Conservation (phyloP, 2,888 invertebrate genomes). For the Chymomyza fuscimana region DNA sequence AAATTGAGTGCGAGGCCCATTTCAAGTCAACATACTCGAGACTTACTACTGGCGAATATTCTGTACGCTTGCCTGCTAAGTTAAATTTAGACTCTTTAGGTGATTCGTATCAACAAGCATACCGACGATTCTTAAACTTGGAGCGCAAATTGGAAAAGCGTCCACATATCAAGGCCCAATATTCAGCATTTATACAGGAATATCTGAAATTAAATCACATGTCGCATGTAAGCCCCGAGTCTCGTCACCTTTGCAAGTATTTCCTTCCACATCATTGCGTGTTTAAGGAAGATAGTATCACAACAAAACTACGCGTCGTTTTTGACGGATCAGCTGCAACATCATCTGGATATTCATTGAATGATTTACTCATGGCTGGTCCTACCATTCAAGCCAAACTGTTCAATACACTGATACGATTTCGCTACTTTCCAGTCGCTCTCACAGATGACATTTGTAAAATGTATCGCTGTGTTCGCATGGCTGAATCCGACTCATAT, state of each 20-base stretch:
- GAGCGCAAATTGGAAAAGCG: neutral
- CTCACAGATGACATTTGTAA: constrained; percentile 32
- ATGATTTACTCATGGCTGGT: neutral
- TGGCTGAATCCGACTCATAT: no score
- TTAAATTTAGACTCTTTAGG: constrained; percentile 7
- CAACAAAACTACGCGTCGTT: constrained; percentile 14
- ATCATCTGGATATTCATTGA: constrained; percentile 11
- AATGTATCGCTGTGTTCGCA: constrained; percentile 20
- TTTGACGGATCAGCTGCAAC: constrained; percentile 20
- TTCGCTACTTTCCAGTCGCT: constrained; percentile 24
- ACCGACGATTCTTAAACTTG: constrained; percentile 30
- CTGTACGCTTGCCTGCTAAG: constrained; percentile 17
- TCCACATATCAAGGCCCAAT: neutral
- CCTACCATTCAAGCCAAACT: constrained; percentile 12
- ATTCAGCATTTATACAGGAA: constrained; percentile 10
- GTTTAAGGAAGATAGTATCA: constrained; percentile 12
- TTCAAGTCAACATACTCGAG: constrained; percentile 28
- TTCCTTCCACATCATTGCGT: constrained; percentile 27
- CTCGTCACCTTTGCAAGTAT: constrained; percentile 3
- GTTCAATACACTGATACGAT: constrained; percentile 25
- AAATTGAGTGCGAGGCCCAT: constrained; percentile 22
- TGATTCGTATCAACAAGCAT: constrained; percentile 27
- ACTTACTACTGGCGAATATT: constrained; percentile 16
- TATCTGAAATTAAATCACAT: constrained; percentile 25
- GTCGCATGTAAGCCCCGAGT: constrained; percentile 1